These are phyloP conservation scores for Phoenoteleia sp. DNA, from an alignment of 2,888 invertebrate genomes.

Conservation along the genomic window DNA sequence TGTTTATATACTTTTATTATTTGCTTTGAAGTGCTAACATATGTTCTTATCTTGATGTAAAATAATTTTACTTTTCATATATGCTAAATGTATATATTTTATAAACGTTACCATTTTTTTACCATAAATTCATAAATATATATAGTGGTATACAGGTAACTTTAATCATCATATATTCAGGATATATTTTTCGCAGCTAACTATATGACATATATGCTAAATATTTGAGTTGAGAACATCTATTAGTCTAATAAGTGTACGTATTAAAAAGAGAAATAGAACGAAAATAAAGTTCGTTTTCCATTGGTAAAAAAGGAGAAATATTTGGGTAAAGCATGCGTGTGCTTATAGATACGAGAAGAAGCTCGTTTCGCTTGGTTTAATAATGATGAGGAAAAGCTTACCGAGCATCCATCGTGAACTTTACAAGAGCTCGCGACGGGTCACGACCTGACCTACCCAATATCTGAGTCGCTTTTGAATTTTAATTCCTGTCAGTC, in stretches of 20 bases:
- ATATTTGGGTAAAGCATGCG: constrained; percentile 46
- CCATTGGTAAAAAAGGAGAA: constrained; percentile 41
- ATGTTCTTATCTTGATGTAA: too few species aligned
- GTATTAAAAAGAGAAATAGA: neutral
- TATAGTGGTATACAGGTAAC: too few species aligned
- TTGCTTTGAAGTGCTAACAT: too few species aligned
- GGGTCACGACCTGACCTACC: constrained; percentile 79
- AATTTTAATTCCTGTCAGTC: constrained; percentile 81
- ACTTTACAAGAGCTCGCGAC: constrained; percentile 65
- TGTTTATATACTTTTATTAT: too few species aligned
- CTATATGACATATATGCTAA: neutral
- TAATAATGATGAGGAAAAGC: constrained; percentile 65
- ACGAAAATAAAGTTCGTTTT: constrained; percentile 1
- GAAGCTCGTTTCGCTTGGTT: constrained; percentile 62
- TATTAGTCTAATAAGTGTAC: neutral
- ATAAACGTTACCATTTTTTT: too few species aligned
- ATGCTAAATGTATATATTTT: too few species aligned
- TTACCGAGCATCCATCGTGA: constrained; percentile 58
- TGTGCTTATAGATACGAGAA: constrained; percentile 37
- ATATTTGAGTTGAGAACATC: neutral
- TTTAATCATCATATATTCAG: too few species aligned
- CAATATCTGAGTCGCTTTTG: constrained; percentile 82
- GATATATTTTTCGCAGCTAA: too few species aligned
- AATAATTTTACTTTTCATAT: too few species aligned
- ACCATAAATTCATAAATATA: too few species aligned